These are phyloP conservation scores for Dicranocentrus wangi DNA, from an alignment of 2,888 invertebrate genomes.

Conservation along the genomic window DNA sequence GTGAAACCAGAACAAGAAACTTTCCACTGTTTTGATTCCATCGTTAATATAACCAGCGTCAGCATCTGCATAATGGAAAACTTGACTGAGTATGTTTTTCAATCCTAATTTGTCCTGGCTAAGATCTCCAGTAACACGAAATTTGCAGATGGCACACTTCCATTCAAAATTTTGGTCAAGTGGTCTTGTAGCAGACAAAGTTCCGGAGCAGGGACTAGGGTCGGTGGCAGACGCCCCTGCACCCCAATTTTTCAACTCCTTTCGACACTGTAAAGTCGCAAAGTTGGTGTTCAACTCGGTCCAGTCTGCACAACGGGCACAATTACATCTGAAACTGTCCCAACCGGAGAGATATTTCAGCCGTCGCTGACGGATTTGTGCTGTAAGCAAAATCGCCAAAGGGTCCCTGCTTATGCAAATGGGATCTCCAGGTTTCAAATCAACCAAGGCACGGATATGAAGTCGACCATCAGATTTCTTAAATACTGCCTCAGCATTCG, in stretches of 20 bases:
- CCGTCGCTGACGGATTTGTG: constrained; percentile 84
- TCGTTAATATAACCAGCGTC: constrained; percentile 35
- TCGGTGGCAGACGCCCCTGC: constrained; percentile 23
- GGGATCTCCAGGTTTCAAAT: constrained; percentile 38
- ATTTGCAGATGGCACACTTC: constrained; percentile 41
- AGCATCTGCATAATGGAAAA: constrained; percentile 42
- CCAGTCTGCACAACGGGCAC: constrained; percentile 85
- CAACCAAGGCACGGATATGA: constrained; percentile 32
- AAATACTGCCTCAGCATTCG: constrained; percentile 32
- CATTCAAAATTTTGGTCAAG: constrained; percentile 47
- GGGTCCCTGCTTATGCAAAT: constrained; percentile 22
- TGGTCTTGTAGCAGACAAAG: constrained; percentile 15
- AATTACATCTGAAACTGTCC: constrained; percentile 86
- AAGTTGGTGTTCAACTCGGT: constrained; percentile 86
- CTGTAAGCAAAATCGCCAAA: constrained; percentile 78
- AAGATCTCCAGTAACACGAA: constrained; percentile 37
- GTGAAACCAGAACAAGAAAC: constrained; percentile 43
- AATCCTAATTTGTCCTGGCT: constrained; percentile 37
- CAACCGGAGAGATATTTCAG: constrained; percentile 82
- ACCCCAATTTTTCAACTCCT: constrained; percentile 73
- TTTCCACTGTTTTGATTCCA: constrained; percentile 45
- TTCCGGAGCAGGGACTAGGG: constrained; percentile 22
- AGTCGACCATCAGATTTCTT: neutral
- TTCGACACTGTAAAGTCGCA: constrained; percentile 85
- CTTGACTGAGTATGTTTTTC: constrained; percentile 33